These are phyloP conservation scores for Orchesella cincta DNA, from an alignment of 1,140 invertebrate genomes.

Conservation along the genomic window DNA sequence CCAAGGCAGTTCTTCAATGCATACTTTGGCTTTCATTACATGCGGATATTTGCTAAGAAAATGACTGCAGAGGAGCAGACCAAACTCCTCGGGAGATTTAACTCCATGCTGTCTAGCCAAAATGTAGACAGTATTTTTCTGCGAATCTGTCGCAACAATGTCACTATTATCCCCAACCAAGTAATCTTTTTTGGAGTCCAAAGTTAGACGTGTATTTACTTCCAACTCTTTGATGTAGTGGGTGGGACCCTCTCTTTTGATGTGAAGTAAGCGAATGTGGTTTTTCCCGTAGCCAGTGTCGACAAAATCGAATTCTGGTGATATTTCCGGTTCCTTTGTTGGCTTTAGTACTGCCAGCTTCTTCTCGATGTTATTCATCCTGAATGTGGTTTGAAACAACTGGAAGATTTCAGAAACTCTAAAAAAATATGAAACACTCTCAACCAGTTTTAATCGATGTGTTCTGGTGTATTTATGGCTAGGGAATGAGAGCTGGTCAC, in stretches of 20 bases:
- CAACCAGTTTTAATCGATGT: too few relatives aligned
- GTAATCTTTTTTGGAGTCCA: constrained; percentile 69
- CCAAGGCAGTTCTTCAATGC: constrained; percentile 73
- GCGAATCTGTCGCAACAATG: constrained; percentile 77
- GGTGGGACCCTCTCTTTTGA: constrained; percentile 64
- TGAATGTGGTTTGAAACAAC: neutral
- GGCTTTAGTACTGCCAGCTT: neutral
- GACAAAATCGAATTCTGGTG: constrained; percentile 62
- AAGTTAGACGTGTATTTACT: constrained; percentile 69
- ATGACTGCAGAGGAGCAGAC: constrained; percentile 67
- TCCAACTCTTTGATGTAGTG: constrained; percentile 73
- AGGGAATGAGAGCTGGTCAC: too few relatives aligned
- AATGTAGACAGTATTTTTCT: constrained; percentile 80
- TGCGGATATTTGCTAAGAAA: constrained; percentile 72
- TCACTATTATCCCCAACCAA: constrained; percentile 67
- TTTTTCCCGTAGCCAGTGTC: constrained; percentile 74
- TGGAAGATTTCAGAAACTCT: too few relatives aligned
- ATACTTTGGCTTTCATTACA: constrained; percentile 67
- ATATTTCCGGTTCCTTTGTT: neutral
- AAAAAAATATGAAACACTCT: too few relatives aligned
- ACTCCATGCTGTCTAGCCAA: constrained; percentile 73
- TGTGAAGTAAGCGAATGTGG: constrained; percentile 70
- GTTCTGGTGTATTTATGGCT: too few relatives aligned
- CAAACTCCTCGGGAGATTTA: constrained; percentile 72
- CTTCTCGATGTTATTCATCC: neutral